Percentiles rank a stretch among this genome's conserved stretches.
Evolutionary conservation across 2,797 vertebrate genomes (phyloP).

Genomic region (Spea hammondii): DNA sequence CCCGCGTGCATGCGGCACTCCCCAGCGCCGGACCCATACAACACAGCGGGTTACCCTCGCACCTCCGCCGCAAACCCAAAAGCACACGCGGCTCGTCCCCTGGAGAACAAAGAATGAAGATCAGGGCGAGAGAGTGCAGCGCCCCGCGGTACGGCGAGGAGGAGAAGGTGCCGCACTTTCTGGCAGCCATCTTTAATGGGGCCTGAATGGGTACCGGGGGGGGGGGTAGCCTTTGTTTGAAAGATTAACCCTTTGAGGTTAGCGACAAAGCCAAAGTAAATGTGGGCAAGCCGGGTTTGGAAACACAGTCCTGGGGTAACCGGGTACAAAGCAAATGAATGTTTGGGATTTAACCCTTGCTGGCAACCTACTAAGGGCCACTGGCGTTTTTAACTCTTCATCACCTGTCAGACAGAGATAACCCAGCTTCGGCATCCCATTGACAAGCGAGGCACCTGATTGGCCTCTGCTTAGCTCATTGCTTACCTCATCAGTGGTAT

Average conservation of each 20-base stretch:
- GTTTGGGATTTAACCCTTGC: no score
- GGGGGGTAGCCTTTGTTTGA: no score
- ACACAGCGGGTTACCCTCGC: not conserved
- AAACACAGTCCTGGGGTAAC: no score
- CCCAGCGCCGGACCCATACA: not conserved
- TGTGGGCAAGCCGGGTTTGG: no score
- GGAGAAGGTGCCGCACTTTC: not conserved
- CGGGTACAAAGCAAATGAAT: no score
- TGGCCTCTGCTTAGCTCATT: slow-evolving; percentile 41
- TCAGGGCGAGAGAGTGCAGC: not conserved
- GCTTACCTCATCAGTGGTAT: slow-evolving; percentile 36
- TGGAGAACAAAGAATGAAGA: not conserved
- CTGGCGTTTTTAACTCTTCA: not conserved
- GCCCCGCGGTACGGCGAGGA: not conserved
- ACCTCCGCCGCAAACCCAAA: no score
- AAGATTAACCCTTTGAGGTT: no score
- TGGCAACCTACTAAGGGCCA: not conserved
- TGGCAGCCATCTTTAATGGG: not conserved
- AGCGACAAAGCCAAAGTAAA: no score
- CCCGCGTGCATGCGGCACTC: not conserved
- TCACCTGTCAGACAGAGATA: not conserved
- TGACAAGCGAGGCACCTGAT: not conserved
- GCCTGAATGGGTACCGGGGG: no score
- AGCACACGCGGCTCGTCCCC: not conserved
- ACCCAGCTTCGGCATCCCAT: not conserved